Conservation (phyloP, 2,113 vertebrate species). For the Myiagra hebetior region DNA sequence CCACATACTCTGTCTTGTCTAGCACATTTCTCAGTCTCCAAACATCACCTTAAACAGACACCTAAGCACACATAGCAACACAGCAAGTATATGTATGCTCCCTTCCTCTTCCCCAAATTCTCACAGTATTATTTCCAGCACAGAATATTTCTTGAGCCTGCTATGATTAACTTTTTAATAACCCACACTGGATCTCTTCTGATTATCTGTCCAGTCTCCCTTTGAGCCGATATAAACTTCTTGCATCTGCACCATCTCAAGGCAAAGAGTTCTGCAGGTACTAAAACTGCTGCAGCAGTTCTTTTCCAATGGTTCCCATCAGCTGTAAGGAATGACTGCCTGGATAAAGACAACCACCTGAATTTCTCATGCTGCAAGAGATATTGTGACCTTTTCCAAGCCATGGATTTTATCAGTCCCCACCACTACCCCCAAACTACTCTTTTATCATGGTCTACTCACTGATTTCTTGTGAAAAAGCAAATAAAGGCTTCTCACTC, state of each 20-base stretch:
- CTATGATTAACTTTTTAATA: neutral
- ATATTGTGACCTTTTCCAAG: neutral
- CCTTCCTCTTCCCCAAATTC: neutral
- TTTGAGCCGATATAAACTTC: neutral
- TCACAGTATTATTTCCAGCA: neutral
- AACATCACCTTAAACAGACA: neutral
- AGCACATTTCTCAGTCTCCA: neutral
- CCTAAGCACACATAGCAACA: neutral
- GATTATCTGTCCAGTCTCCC: neutral
- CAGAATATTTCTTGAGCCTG: neutral
- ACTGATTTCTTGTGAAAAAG: neutral
- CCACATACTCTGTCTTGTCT: neutral
- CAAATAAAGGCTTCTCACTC: neutral
- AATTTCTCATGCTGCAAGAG: neutral
- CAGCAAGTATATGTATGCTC: neutral
- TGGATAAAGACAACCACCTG: neutral
- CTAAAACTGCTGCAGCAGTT: neutral
- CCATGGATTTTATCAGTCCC: neutral
- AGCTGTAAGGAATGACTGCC: neutral
- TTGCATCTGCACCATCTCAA: neutral
- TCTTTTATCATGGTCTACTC: neutral
- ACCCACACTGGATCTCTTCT: neutral
- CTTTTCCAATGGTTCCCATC: neutral
- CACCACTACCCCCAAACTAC: neutral
- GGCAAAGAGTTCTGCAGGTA: neutral